Evolutionary conservation across 2,797 vertebrate genomes (phyloP).

Genomic region (Clarias pachynema): DNA sequence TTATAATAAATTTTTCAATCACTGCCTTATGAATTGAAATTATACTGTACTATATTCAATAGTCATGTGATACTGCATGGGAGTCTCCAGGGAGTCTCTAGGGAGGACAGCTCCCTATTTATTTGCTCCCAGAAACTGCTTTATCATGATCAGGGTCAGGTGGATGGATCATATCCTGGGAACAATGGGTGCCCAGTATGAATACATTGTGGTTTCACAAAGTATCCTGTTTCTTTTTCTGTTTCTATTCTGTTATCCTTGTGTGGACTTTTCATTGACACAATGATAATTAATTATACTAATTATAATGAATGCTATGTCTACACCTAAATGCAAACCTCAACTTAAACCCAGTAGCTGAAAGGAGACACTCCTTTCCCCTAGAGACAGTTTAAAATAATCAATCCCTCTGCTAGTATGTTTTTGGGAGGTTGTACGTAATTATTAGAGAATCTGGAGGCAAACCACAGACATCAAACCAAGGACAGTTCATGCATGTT

Average conservation of each 20-base stretch:
- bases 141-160: neutral
- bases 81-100: neutral
- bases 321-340: neutral
- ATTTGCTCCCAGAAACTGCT: neutral
- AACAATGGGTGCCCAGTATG: neutral
- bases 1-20: too few species aligned
- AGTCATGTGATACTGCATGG: neutral
- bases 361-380: neutral
- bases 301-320: neutral
- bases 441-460: neutral
- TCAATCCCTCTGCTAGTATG: neutral
- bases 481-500: neutral
- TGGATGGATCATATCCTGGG: neutral
- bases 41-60: neutral
- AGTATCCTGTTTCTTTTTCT: neutral
- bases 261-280: neutral
- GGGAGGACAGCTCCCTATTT: neutral
- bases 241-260: neutral
- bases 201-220: neutral
- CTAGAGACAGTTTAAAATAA: neutral
- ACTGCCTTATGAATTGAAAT: neutral
- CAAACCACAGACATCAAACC: neutral
- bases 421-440: neutral
- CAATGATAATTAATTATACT: neutral
- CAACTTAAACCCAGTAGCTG: neutral